Conservation (phyloP, 2,113 vertebrate species). For the Apteryx owenii region DNA sequence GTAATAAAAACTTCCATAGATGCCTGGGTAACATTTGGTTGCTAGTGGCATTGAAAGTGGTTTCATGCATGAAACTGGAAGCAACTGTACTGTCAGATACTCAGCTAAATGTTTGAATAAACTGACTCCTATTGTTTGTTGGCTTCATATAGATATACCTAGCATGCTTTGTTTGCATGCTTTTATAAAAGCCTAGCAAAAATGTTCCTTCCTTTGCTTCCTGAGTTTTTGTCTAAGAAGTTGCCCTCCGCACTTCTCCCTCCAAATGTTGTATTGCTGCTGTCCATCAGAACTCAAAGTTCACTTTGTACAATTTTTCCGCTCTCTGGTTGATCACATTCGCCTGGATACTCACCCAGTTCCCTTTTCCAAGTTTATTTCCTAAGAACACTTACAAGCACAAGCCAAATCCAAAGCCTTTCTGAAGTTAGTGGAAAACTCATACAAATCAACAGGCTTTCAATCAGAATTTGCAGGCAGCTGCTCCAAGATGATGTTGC, state of each 20-base stretch:
- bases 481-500: background rate
- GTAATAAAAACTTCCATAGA: background rate
- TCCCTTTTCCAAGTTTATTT: background rate
- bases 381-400: background rate
- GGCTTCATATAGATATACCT: background rate
- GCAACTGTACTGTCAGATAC: background rate
- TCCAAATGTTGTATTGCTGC: slow-evolving; percentile 15
- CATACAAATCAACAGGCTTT: background rate
- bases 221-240: slow-evolving; percentile 20
- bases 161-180: background rate
- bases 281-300: slow-evolving; percentile 33
- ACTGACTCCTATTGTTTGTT: background rate
- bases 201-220: slow-evolving; percentile 18
- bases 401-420: background rate
- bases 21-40: background rate
- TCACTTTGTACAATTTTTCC: slow-evolving; percentile 25
- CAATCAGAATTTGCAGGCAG: background rate
- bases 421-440: background rate
- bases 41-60: background rate
- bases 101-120: background rate
- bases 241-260: background rate
- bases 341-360: background rate
- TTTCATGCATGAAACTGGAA: background rate
- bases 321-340: slow-evolving; percentile 30
- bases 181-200: background rate